Evolutionary conservation across 2,888 invertebrate genomes (phyloP).

Genomic region (Stomorhina lunata): DNA sequence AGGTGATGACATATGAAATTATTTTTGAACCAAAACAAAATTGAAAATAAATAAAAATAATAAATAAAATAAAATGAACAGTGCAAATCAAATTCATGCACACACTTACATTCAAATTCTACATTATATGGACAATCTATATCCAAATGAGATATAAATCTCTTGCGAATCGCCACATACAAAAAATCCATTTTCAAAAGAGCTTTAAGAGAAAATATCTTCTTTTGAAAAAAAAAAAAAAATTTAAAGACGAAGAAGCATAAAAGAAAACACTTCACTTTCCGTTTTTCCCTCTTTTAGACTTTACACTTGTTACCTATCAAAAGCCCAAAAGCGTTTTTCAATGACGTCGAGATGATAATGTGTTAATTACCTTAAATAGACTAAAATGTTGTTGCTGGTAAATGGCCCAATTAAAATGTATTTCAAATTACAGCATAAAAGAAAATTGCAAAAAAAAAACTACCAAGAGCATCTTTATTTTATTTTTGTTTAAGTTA

Average conservation of each 20-base stretch:
- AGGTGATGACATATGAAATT: too few species aligned
- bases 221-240: background rate
- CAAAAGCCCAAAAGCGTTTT: background rate
- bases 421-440: background rate
- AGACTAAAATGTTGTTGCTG: conserved; percentile 40
- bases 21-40: background rate
- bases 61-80: background rate
- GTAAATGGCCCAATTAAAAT: conserved; percentile 47
- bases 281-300: background rate
- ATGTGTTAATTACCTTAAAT: conserved; percentile 56
- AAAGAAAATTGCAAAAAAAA: background rate
- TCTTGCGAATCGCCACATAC: conserved; percentile 62
- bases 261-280: background rate
- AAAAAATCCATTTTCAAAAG: conserved; percentile 51
- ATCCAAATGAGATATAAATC: conserved; percentile 59
- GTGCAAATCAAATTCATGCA: background rate
- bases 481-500: background rate
- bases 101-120: conserved; percentile 62
- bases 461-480: background rate
- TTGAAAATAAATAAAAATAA: background rate
- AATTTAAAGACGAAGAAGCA: background rate
- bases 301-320: background rate
- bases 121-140: conserved; percentile 56
- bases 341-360: conserved; percentile 17
- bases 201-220: conserved; percentile 15